Conservation (phyloP, 2,888 invertebrate genomes). For the Adela reaumurella region DNA sequence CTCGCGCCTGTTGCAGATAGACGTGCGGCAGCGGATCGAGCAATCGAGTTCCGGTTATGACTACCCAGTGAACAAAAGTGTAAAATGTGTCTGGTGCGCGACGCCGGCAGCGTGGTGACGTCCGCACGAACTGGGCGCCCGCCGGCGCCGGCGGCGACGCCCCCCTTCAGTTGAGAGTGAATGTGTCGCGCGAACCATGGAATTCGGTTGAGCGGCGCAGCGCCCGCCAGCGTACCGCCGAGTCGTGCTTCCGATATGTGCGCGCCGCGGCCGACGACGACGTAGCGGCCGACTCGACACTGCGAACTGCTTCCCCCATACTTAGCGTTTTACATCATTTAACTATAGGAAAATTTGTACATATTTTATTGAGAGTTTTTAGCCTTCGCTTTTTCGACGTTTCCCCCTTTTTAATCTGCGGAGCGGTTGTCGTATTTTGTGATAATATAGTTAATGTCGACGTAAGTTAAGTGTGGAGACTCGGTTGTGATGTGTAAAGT, state of each 20-base stretch:
- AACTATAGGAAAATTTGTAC: background rate
- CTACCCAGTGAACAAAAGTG: background rate
- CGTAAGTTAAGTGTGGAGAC: slow-evolving; percentile 29
- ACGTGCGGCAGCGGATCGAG: no score
- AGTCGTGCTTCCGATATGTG: slow-evolving; percentile 34
- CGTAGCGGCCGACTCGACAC: slow-evolving; percentile 11
- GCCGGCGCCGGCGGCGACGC: background rate
- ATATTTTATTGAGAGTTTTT: slow-evolving; percentile 10
- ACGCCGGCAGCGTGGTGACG: background rate
- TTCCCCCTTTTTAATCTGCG: slow-evolving; percentile 35
- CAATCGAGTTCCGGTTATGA: background rate
- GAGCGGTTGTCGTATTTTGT: slow-evolving; percentile 56
- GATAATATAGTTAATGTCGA: slow-evolving; percentile 1
- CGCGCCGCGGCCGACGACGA: slow-evolving; percentile 29
- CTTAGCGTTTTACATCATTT: background rate
- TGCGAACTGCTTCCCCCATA: no score
- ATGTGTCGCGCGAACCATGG: slow-evolving; percentile 41
- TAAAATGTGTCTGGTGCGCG: background rate
- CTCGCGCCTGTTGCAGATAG: background rate
- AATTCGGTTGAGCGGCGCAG: slow-evolving; percentile 44
- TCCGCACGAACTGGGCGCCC: background rate
- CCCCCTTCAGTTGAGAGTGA: slow-evolving; percentile 38
- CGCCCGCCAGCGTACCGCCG: slow-evolving; percentile 25
- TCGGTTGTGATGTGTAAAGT: slow-evolving; percentile 55
- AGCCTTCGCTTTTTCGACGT: slow-evolving; percentile 30